These are phyloP conservation scores for Oophaga pumilio DNA, from an alignment of 2,113 vertebrate genomes.

Conservation along the genomic window DNA sequence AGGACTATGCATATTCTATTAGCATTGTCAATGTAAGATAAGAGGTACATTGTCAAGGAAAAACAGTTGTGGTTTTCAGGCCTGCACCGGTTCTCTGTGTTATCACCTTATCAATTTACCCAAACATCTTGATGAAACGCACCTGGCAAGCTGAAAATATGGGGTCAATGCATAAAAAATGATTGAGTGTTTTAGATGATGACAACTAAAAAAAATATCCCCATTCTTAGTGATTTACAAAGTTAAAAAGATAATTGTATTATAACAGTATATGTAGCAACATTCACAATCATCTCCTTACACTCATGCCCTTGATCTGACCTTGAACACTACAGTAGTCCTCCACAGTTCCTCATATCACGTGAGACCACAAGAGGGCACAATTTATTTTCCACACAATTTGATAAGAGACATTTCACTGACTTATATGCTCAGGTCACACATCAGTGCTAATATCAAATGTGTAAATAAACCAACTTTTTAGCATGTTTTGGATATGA, in stretches of 20 bases:
- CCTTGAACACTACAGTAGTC: background rate
- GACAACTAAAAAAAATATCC: background rate
- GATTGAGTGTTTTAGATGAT: conserved; percentile 62
- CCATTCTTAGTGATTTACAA: background rate
- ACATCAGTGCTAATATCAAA: too few relatives aligned
- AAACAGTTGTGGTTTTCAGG: conserved; percentile 88
- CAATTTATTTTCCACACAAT: background rate
- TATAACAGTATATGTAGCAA: background rate
- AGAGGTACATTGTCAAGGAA: conserved; percentile 81
- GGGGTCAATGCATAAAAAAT: conserved; percentile 60
- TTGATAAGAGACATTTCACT: too few relatives aligned
- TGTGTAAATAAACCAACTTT: too few relatives aligned
- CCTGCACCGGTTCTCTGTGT: conserved; percentile 79
- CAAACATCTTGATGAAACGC: conserved; percentile 81
- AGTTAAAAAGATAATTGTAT: background rate
- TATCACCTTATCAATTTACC: conserved; percentile 82
- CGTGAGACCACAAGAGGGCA: background rate
- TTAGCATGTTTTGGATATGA: too few relatives aligned
- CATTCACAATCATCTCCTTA: background rate
- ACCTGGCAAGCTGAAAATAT: conserved; percentile 72
- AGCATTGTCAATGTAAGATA: conserved; percentile 85
- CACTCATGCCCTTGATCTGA: background rate
- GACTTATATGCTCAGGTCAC: too few relatives aligned
- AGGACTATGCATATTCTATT: conserved; percentile 91
- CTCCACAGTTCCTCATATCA: background rate